These are phyloP conservation scores for Ametastegia equiseti DNA, from an alignment of 2,888 invertebrate genomes.

Conservation along the genomic window DNA sequence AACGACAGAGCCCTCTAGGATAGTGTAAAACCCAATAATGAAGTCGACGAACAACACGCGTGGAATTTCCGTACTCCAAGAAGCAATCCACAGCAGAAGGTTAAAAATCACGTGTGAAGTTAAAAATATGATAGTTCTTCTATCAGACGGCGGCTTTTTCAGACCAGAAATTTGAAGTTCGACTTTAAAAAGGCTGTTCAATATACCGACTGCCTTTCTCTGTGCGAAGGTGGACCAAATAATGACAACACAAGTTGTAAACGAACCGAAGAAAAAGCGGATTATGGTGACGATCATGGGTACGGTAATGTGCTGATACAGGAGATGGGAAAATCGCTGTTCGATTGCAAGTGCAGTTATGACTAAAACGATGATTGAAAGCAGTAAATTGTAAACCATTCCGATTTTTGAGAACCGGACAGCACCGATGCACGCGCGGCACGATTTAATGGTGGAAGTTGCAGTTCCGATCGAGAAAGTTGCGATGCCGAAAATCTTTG, in stretches of 20 bases:
- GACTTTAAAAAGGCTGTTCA: neutral
- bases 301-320: too few species aligned
- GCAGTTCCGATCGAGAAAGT: neutral
- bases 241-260: neutral
- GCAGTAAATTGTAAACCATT: too few species aligned
- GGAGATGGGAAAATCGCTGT: too few species aligned
- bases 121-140: neutral
- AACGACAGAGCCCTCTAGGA: too few species aligned
- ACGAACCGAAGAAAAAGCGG: neutral
- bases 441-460: too few species aligned
- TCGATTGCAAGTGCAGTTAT: too few species aligned
- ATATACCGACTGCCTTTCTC: neutral
- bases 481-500: neutral
- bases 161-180: neutral
- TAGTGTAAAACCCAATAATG: too few species aligned
- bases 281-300: neutral
- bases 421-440: too few species aligned
- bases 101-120: neutral
- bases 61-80: too few species aligned
- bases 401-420: too few species aligned
- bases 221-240: neutral
- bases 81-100: neutral
- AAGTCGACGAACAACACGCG: too few species aligned
- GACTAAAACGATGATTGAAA: too few species aligned
- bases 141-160: neutral